Conservation (phyloP, 2,113 vertebrate genomes). For the Stegastes partitus region DNA sequence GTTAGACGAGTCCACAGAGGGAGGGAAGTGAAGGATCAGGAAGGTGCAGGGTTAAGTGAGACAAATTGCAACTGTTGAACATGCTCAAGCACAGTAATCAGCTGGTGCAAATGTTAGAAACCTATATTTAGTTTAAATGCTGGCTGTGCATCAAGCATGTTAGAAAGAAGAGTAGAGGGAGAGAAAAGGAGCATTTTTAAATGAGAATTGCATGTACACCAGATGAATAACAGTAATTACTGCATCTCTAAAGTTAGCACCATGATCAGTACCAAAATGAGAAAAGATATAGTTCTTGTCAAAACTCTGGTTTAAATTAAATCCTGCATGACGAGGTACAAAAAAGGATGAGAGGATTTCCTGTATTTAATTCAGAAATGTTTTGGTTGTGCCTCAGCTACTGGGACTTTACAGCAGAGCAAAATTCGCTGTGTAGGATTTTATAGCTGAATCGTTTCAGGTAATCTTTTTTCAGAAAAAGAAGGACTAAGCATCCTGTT, state of each 20-base stretch:
- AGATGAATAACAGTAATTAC: neutral
- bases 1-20: slow-evolving; percentile 62
- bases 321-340: neutral
- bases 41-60: slow-evolving; percentile 30
- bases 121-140: slow-evolving; percentile 62
- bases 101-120: slow-evolving; percentile 52
- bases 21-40: slow-evolving; percentile 23
- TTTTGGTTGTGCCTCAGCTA: no score
- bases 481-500: slow-evolving; percentile 6
- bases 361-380: no score
- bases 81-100: slow-evolving; percentile 49
- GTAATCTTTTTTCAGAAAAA: neutral
- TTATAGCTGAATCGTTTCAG: no score
- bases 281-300: no score
- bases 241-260: neutral
- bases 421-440: no score
- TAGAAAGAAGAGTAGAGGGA: slow-evolving; percentile 48
- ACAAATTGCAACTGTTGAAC: slow-evolving; percentile 21
- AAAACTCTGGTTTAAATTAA: neutral
- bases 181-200: slow-evolving; percentile 26
- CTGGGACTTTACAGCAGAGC: no score
- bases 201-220: slow-evolving; percentile 9
- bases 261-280: neutral
- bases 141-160: slow-evolving; percentile 43
- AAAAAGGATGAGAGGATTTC: no score